Conservation (phyloP, 2,797 vertebrate species). For the Denticeps clupeoides region DNA sequence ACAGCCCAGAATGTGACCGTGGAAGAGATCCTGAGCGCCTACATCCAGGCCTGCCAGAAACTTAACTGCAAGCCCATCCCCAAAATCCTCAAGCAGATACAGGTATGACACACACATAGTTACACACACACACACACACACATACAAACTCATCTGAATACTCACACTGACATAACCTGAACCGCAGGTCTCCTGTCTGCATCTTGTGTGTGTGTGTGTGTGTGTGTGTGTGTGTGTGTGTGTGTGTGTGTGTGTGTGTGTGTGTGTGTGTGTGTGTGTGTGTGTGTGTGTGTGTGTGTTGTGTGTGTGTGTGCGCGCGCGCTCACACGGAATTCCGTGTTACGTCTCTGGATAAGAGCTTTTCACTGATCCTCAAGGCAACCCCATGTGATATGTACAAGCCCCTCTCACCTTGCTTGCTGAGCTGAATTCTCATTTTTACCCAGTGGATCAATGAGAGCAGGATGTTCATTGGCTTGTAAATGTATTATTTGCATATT, state of each 20-base stretch:
- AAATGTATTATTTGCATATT: too few relatives aligned
- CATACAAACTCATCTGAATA: background rate
- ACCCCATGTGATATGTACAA: background rate
- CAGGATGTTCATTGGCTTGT: too few relatives aligned
- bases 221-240: conserved; percentile 8
- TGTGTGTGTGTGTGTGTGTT: background rate
- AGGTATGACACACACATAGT: conserved; percentile 52
- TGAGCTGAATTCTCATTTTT: too few relatives aligned
- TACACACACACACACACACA: background rate
- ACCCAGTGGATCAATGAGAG: too few relatives aligned
- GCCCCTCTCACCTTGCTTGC: too few relatives aligned
- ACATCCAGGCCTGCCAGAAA: conserved; percentile 87
- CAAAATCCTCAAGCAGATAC: conserved; percentile 85
- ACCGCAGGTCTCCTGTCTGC: too few relatives aligned
- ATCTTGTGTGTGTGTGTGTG: conserved; percentile 15
- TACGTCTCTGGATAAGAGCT: conserved; percentile 5
- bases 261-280: background rate
- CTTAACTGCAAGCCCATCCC: conserved; percentile 85
- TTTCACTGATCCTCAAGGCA: conserved; percentile 1
- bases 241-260: too few relatives aligned
- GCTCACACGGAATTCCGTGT: background rate
- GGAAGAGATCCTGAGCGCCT: conserved; percentile 76
- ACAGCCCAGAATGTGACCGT: conserved; percentile 88
- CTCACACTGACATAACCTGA: too few relatives aligned
- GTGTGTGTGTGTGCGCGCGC: too few relatives aligned